phyloP scores from a whole-genome alignment of 2,797 vertebrate genomes.

The Sparidentex hasta region DNA sequence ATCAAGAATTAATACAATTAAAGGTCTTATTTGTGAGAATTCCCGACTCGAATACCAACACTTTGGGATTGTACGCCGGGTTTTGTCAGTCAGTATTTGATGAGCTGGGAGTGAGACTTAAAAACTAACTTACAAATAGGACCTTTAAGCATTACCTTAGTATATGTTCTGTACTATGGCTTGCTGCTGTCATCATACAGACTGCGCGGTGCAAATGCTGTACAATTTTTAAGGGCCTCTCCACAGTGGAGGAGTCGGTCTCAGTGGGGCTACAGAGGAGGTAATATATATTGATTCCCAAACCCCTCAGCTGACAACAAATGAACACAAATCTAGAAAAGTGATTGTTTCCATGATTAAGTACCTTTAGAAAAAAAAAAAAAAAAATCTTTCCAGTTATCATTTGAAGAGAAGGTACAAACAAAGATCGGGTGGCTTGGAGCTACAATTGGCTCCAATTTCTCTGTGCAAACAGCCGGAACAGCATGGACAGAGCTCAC shows the following conservation, averaged over 20 bases:
- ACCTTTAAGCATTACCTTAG: not conserved
- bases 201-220: not conserved
- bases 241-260: not conserved
- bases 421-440: not conserved
- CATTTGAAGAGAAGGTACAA: not conserved
- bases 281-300: not conserved
- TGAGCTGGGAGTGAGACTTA: no score
- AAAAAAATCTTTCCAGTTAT: not conserved
- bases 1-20: not conserved
- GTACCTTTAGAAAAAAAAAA: not conserved
- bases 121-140: no score
- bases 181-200: not conserved
- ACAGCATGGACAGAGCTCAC: not conserved
- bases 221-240: not conserved
- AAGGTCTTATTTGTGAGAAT: no score
- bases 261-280: not conserved
- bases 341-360: not conserved
- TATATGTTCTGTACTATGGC: not conserved
- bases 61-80: no score
- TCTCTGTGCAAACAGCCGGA: constrained; percentile 29
- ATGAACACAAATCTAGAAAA: not conserved
- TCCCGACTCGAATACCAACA: no score
- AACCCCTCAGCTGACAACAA: not conserved
- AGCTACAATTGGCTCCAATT: not conserved
- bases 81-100: no score